Conservation (phyloP, 1,140 invertebrate genomes). For the Laupala kohalensis region DNA sequence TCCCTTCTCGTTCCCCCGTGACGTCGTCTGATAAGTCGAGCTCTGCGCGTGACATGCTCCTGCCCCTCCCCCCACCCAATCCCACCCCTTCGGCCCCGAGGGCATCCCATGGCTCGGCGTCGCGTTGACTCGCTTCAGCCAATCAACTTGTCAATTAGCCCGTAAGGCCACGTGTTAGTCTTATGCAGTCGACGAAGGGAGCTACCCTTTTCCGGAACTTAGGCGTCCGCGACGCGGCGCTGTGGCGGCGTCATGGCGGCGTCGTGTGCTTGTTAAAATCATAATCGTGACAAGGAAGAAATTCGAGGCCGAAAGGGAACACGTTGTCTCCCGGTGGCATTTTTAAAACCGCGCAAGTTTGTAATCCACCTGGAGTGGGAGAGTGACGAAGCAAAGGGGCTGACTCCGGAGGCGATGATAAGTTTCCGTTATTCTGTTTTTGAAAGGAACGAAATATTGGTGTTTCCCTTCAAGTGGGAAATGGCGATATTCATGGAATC, state of each 20-base stretch:
- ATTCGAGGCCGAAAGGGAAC: background rate
- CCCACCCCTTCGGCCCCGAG: background rate
- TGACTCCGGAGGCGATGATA: too few species aligned
- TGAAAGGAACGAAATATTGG: too few species aligned
- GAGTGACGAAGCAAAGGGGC: too few species aligned
- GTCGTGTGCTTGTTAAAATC: background rate
- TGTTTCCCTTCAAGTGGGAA: too few species aligned
- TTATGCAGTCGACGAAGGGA: background rate
- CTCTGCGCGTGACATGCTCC: background rate
- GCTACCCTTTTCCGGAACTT: too few species aligned
- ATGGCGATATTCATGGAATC: too few species aligned
- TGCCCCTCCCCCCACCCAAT: background rate
- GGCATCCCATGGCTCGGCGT: too few species aligned
- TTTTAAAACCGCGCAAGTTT: too few species aligned
- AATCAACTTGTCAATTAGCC: background rate
- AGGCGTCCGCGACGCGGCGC: too few species aligned
- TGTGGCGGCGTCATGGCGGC: too few species aligned
- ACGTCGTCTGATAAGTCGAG: background rate
- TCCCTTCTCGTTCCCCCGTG: background rate
- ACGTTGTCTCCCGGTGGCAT: background rate
- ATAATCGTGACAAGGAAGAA: background rate
- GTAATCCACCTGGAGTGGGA: too few species aligned
- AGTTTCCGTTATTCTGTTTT: too few species aligned
- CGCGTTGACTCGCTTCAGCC: background rate
- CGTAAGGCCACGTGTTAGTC: background rate